Evolutionary conservation across 2,888 invertebrate species (phyloP).

Genomic region (Oligia latruncula): DNA sequence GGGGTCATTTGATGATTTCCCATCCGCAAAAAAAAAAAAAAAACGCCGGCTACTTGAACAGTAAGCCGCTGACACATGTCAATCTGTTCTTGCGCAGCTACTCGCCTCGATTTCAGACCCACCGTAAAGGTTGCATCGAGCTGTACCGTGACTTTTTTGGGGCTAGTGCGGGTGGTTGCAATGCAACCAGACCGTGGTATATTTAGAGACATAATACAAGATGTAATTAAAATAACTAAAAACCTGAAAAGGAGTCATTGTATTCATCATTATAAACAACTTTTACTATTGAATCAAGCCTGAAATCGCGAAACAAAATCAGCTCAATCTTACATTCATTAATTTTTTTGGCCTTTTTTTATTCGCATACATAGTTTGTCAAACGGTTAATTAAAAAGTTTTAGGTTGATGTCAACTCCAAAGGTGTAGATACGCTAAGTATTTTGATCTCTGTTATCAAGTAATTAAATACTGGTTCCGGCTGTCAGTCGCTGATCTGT

Average conservation of each 20-base stretch:
- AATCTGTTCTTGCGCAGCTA: not conserved
- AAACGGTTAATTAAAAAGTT: not conserved
- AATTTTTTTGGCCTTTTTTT: not conserved
- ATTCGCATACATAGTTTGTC: not conserved
- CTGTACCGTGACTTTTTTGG: not conserved
- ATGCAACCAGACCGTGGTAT: not conserved
- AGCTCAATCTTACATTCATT: no score
- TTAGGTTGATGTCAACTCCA: not conserved
- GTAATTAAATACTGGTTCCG: not conserved
- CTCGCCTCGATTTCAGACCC: not conserved
- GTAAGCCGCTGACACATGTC: no score
- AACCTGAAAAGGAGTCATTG: not conserved
- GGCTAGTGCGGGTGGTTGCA: not conserved
- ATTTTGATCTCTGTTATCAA: not conserved
- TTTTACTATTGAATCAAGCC: no score
- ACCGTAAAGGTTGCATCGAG: not conserved
- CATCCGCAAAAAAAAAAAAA: no score
- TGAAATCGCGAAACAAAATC: no score
- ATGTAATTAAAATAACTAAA: not conserved
- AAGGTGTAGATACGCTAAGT: no score
- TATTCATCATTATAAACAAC: not conserved
- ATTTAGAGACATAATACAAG: not conserved
- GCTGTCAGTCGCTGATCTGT: no score
- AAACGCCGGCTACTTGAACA: no score
- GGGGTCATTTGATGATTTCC: no score